These are phyloP conservation scores for Geopemphigus sp. DNA, from an alignment of 1,140 invertebrate genomes.

Conservation along the genomic window DNA sequence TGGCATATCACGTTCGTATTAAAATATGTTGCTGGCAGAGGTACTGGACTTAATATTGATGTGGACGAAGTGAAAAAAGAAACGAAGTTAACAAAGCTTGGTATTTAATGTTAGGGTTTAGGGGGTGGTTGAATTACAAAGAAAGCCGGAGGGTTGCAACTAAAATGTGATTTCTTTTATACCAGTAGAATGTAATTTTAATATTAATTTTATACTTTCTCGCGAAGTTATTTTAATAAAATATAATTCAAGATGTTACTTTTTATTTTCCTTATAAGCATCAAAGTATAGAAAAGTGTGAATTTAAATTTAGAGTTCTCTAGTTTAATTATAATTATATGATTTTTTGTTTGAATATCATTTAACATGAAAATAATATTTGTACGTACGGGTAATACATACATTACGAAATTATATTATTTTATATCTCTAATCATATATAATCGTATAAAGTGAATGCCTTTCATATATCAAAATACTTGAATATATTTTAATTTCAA, in stretches of 20 bases:
- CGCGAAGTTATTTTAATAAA: neutral
- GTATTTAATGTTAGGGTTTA: slow-evolving; percentile 39
- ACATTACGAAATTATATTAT: no score
- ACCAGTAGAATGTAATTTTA: slow-evolving; percentile 2
- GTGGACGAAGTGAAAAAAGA: slow-evolving; percentile 26
- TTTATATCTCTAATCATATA: no score
- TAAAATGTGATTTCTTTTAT: slow-evolving; percentile 22
- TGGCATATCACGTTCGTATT: slow-evolving; percentile 47
- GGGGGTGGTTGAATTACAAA: slow-evolving; percentile 5
- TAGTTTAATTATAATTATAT: neutral
- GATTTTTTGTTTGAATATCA: no score
- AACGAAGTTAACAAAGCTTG: slow-evolving; percentile 32
- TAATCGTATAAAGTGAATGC: no score
- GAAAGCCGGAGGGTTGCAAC: slow-evolving; percentile 1
- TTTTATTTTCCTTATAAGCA: neutral
- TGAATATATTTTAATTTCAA: no score
- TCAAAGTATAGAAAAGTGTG: neutral
- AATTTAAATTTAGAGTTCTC: neutral
- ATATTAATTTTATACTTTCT: slow-evolving; percentile 9
- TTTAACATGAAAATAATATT: no score
- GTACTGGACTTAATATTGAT: slow-evolving; percentile 45
- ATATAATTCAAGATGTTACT: neutral
- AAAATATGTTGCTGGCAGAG: slow-evolving; percentile 42
- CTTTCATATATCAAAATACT: no score
- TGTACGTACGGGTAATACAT: no score